Evolutionary conservation across 2,113 vertebrate genomes (phyloP), one percentile per base, ranked within the genome.

Genomic region (Perccottus glenii): DNA sequence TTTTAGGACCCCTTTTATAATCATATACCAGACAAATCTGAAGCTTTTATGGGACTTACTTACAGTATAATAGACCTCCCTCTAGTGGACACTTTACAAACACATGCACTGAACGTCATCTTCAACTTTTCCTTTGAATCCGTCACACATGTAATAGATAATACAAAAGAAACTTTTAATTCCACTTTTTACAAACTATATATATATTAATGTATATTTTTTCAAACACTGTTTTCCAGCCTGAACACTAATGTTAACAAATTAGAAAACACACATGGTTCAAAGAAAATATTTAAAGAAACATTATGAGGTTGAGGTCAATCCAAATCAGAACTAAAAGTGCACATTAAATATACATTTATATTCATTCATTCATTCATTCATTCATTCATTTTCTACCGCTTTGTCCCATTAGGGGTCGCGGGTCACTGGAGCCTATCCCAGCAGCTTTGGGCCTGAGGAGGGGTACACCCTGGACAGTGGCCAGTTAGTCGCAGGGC

Each of bases 131-230:
- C 33, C 27, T 46, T 19, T 6, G 4, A 78, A 45, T n/a, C 10
- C 5, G 3, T 11, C 19, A 72, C 51, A 70, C 27, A 11, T 12
- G 3, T 60, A 53, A 8, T 68, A 67, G 78, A 38, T 66, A 35
- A 74, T 2, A 27, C 19, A 27, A 89, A 85, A 85, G 67, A 49
- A 78, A 74, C 73, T 75, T 90, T 88, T 88, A 88, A 86, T 88
- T 38, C 63, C 47, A 80, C 56, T 78, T 81, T 86, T 77, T 76
- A 89, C 71, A 87, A 82, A 81, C 49, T 77, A 75, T 77, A 61
- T 57, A 61, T 57, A 60, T 60, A 64, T 67, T 44, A 44, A 57
- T 60, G 46, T 55, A 61, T 75, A 70, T 67, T 38, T 51, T 12
- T 75, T 45, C 72, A 11, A 57, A n/a, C 72, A 49, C n/a, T n/a